Evolutionary conservation across 1,140 invertebrate genomes (phyloP), one percentile per base, ranked within the genome.

Genomic region (Drosophila pachea): DNA sequence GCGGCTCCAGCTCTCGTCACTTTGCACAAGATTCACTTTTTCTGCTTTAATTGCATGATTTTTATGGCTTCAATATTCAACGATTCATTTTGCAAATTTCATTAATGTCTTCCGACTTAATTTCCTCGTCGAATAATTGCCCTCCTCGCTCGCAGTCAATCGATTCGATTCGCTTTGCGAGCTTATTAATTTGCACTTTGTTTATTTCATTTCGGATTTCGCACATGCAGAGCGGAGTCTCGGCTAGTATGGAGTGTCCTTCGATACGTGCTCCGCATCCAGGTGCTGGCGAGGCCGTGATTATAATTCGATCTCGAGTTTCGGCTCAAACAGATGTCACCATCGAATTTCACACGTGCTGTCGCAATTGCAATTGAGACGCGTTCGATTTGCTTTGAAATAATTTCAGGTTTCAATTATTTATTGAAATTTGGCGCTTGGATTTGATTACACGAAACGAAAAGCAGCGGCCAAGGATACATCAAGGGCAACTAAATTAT

Each of bases 331-430:
- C 14, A 12, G 12, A 43, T 43, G 12, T 14, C 36, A 35, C 48
- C 49, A 64, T 65, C 67, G 16, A 45, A 69, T 65, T 69, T 65
- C 67, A 69, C 67, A 69, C 67, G 67, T 69, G 47, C 56, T 16
- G 22, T 22, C 22, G 12, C 61, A 64, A 54, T 56, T 68, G 61
- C 47, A 65, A 58, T 65, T 50, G 67, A 69, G 43, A 65, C 61
- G 67, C 43, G 38, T 56, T 69, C 7, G 32, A 42, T 59, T 49
- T 49, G 40, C 66, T 73, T 73, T 73, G 54, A 68, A 69, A 73
- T 69, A 54, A 69, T 69, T 73, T 73, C 71, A 63, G 48, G 65
- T 73, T 73, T 73, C 67, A 69, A 60, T 70, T 73, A 63, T 62
- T 68, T 68, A 63, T 68, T 68, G 53, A 62, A 62, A 43, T 68